Percentiles rank a stretch among this genome's conserved stretches.
These are phyloP conservation scores for Gallinago stenura DNA, from an alignment of 2,797 vertebrate species.

Conservation along the genomic window DNA sequence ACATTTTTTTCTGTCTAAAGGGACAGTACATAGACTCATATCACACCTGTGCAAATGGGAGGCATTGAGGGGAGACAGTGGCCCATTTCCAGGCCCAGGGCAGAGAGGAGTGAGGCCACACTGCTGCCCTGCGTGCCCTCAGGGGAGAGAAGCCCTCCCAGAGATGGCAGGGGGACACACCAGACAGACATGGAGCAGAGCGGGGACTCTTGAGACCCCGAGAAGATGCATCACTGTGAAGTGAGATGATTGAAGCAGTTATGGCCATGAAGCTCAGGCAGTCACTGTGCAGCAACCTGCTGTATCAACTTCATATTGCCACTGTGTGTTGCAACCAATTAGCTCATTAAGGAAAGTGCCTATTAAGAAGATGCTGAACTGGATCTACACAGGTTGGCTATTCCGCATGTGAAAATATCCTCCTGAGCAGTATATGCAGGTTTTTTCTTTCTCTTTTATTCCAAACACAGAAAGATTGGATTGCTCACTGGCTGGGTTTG, in stretches of 20 bases:
- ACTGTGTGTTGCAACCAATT: background rate
- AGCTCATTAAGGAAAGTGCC: background rate
- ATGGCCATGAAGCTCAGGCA: background rate
- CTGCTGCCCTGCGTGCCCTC: background rate
- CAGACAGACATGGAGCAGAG: background rate
- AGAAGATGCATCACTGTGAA: background rate
- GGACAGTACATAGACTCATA: background rate
- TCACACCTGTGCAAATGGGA: background rate
- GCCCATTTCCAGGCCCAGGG: background rate
- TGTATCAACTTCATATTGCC: background rate
- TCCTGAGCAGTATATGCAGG: background rate
- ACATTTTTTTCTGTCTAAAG: background rate
- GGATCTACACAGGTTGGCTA: background rate
- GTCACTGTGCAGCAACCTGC: background rate
- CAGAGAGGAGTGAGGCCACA: background rate
- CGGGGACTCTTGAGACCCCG: fast-evolving
- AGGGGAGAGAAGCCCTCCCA: background rate
- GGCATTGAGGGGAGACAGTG: background rate
- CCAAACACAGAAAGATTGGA: too few species aligned
- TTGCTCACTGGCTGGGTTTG: background rate
- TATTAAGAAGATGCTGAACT: background rate
- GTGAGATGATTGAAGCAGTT: background rate
- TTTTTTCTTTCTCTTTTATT: background rate
- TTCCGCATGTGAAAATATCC: background rate
- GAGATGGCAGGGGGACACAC: background rate